Evolutionary conservation across 2,113 vertebrate species (phyloP).

Genomic region (Chamaea fasciata): DNA sequence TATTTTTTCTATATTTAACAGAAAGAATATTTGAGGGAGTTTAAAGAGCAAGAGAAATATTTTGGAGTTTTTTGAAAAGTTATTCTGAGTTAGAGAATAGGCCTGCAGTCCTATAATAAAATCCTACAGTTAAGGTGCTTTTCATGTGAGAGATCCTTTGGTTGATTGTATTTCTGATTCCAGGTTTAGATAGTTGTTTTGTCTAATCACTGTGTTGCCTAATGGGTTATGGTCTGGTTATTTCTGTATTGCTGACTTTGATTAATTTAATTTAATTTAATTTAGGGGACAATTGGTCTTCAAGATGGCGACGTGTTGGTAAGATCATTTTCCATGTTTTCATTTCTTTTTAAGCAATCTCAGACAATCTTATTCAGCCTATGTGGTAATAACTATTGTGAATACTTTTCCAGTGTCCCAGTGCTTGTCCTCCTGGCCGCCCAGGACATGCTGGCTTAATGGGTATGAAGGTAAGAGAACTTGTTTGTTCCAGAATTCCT

Average conservation of each 20-base stretch:
- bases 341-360: not conserved
- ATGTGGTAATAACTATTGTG: not conserved
- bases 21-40: not conserved
- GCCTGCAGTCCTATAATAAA: not conserved
- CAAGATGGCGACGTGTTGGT: constrained; percentile 78
- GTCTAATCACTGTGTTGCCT: not conserved
- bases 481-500: not conserved
- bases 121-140: not conserved
- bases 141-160: not conserved
- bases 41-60: not conserved
- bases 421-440: constrained; percentile 84
- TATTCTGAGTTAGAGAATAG: not conserved
- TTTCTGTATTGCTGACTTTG: not conserved
- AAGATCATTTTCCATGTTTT: constrained; percentile 22
- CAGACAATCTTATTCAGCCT: not conserved
- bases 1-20: not conserved
- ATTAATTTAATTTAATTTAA: constrained; percentile 44
- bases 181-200: not conserved
- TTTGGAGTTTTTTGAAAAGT: not conserved
- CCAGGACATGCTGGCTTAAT: constrained; percentile 90
- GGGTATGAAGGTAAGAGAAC: constrained; percentile 90
- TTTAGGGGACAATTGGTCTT: constrained; percentile 76
- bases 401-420: constrained; percentile 83
- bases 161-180: not conserved
- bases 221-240: not conserved